A percentile compares a stretch with the other conserved stretches of the same genome.
Conservation (phyloP, 2,113 vertebrate species). For the Chinchilla lanigera region DNA sequence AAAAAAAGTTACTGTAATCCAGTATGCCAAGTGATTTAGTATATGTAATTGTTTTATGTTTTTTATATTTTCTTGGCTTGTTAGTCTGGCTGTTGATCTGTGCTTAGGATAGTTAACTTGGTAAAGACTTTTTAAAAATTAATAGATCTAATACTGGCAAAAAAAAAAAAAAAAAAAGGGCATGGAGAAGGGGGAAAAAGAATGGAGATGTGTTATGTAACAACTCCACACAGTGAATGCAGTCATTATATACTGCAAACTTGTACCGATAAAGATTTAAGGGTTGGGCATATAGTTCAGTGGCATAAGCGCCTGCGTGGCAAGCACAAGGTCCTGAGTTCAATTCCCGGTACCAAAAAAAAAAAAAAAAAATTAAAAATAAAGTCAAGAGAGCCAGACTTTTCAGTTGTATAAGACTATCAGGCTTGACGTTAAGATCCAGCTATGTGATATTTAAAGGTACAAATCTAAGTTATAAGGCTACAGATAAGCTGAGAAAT, state of each 20-base stretch:
- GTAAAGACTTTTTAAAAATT: background rate
- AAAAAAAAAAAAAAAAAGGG: background rate
- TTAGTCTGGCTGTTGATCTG: background rate
- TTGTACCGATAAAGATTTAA: background rate
- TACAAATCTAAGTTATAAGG: background rate
- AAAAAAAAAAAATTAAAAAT: no score
- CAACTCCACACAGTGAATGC: background rate
- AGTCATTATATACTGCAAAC: background rate
- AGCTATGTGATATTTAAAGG: background rate
- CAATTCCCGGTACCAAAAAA: no score
- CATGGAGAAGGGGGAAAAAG: background rate
- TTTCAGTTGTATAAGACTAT: background rate
- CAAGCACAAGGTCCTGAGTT: no score
- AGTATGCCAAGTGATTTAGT: background rate
- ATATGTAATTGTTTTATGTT: background rate
- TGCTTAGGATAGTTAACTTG: background rate
- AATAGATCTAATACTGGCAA: background rate
- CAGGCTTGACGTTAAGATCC: background rate
- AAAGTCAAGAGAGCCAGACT: background rate
- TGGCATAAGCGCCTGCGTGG: no score
- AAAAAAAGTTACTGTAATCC: background rate
- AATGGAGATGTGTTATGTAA: background rate
- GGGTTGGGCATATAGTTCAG: no score
- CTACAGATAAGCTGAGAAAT: background rate
- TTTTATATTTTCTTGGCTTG: background rate